Conservation (phyloP, 2,888 invertebrate genomes). For the Flexamia atlantica region DNA sequence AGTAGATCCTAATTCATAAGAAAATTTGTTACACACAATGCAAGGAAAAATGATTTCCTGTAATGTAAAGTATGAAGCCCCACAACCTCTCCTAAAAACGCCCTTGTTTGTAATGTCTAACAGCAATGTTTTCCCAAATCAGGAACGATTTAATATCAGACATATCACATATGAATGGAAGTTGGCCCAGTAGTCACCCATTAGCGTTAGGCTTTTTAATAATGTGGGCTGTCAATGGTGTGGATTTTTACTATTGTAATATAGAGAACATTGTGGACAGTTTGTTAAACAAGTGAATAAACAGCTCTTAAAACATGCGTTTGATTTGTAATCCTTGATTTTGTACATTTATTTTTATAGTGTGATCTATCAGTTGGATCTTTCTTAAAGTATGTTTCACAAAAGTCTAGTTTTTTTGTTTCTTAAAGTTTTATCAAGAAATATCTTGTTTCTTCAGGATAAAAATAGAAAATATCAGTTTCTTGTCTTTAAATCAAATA, state of each 20-base stretch:
- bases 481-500: too few species aligned
- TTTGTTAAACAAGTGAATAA: neutral
- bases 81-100: neutral
- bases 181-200: neutral
- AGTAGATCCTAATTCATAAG: conserved; percentile 40
- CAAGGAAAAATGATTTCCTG: conserved; percentile 28
- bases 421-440: too few species aligned
- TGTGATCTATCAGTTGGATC: too few species aligned
- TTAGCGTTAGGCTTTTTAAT: neutral
- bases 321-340: too few species aligned
- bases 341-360: too few species aligned
- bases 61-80: conserved; percentile 50
- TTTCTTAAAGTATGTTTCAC: too few species aligned
- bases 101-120: conserved; percentile 56
- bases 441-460: too few species aligned
- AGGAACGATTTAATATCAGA: conserved; percentile 2
- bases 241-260: neutral
- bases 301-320: too few species aligned
- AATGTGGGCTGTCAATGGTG: conserved; percentile 10
- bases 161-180: neutral
- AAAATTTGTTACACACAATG: conserved; percentile 37
- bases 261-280: neutral
- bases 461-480: too few species aligned
- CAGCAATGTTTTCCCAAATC: conserved; percentile 4
- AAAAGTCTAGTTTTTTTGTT: too few species aligned